Conservation (phyloP, 1,140 invertebrate genomes). For the Calliphora vicina region DNA sequence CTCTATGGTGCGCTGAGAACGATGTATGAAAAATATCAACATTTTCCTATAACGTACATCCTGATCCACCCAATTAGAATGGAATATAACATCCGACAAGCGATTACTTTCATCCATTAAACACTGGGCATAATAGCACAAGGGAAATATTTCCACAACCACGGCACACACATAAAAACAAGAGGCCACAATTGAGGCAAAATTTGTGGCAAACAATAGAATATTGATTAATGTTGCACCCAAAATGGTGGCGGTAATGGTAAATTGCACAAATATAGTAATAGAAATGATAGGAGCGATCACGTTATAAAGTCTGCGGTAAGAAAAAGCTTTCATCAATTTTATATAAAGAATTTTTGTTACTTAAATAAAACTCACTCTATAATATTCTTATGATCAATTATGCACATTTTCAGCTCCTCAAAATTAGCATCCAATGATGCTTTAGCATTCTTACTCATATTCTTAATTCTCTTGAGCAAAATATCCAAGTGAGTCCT, state of each 20-base stretch:
- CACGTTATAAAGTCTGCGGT: conserved; percentile 16
- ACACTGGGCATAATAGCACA: conserved; percentile 47
- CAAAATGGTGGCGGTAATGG: conserved; percentile 47
- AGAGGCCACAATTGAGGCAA: conserved; percentile 43
- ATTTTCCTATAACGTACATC: conserved; percentile 43
- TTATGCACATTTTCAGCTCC: conserved; percentile 44
- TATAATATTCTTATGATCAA: conserved; percentile 46
- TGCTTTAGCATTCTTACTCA: not conserved
- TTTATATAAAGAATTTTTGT: not conserved
- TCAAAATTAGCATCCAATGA: conserved; percentile 40
- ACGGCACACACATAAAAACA: conserved; percentile 46
- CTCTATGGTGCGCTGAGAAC: conserved; percentile 43
- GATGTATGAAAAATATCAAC: conserved; percentile 48
- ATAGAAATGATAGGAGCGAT: conserved; percentile 46
- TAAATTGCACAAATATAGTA: conserved; percentile 50
- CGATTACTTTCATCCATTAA: conserved; percentile 44
- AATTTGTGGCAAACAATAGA: conserved; percentile 45
- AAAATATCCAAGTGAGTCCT: conserved; percentile 44
- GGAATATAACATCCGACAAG: conserved; percentile 46
- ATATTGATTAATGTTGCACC: conserved; percentile 49
- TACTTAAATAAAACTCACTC: too few species aligned
- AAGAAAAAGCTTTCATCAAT: not conserved
- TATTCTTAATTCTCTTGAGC: conserved; percentile 35
- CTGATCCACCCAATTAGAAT: conserved; percentile 47
- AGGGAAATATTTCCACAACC: conserved; percentile 45